Evolutionary conservation across 1,140 invertebrate species (phyloP).

Genomic region (Bombyx mandarina): DNA sequence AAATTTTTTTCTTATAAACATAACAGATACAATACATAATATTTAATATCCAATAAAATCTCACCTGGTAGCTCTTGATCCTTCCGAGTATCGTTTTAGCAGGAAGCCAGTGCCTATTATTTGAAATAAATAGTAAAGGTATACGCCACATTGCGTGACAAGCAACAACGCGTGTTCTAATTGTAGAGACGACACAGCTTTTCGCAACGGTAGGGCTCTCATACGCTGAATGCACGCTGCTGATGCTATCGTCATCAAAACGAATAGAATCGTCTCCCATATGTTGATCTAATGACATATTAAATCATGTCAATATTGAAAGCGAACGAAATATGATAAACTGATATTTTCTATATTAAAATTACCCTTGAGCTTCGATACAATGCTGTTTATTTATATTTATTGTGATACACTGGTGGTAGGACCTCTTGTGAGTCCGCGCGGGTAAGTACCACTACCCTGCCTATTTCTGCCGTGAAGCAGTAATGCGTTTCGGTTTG

Average conservation of each 20-base stretch:
- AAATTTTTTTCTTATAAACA: no score
- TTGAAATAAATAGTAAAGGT: constrained; percentile 78
- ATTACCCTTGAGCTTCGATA: no score
- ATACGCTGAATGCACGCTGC: constrained; percentile 70
- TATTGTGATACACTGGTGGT: no score
- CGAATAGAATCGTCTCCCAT: constrained; percentile 76
- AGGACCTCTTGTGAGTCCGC: no score
- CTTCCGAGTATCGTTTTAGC: constrained; percentile 44
- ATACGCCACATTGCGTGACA: constrained; percentile 78
- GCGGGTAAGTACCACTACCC: no score
- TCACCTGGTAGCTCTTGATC: constrained; percentile 46
- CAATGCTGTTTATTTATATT: no score
- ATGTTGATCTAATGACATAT: constrained; percentile 53
- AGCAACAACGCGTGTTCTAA: constrained; percentile 79
- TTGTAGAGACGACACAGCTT: constrained; percentile 57
- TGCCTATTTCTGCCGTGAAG: no score
- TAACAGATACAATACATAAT: no score
- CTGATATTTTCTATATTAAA: no score
- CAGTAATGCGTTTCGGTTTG: no score
- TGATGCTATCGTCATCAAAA: constrained; percentile 69
- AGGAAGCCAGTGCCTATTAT: constrained; percentile 72
- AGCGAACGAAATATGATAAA: no score
- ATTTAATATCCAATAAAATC: background rate
- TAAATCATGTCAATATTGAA: no score
- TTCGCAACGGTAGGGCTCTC: constrained; percentile 44